Conservation (phyloP, 2,113 vertebrate genomes). For the Coracopsis vasa region DNA sequence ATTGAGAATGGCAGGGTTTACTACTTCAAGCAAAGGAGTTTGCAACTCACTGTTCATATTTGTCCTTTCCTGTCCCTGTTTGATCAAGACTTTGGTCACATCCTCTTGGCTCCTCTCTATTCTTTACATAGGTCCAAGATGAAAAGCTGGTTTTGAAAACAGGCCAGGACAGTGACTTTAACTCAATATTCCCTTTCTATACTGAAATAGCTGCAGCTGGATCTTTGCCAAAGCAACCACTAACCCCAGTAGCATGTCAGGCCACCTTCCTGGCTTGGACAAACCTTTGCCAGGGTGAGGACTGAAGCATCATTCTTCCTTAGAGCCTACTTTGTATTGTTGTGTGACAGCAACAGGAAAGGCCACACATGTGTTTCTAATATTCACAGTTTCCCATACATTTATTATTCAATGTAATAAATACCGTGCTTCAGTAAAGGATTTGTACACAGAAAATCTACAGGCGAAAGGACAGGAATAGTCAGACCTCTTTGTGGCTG, state of each 20-base stretch:
- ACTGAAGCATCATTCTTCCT: not conserved
- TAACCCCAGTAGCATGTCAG: not conserved
- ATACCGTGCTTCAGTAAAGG: not conserved
- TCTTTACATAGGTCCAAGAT: not conserved
- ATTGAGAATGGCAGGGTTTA: not conserved
- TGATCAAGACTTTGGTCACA: not conserved
- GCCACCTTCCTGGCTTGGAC: not conserved
- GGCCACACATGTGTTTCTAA: not conserved
- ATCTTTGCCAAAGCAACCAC: not conserved
- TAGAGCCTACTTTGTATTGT: not conserved
- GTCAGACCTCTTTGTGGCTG: constrained; percentile 77
- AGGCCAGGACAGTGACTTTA: not conserved
- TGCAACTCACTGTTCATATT: not conserved
- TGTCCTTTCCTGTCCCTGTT: not conserved
- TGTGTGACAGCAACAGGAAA: not conserved
- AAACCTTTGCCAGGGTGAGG: not conserved
- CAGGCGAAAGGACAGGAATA: not conserved
- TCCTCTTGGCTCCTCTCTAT: not conserved
- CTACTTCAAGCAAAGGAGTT: not conserved
- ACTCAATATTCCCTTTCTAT: not conserved
- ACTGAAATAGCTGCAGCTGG: not conserved
- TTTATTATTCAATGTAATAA: not conserved
- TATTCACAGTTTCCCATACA: not conserved
- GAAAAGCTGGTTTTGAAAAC: not conserved
- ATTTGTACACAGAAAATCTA: not conserved